Conservation (phyloP, 2,113 vertebrate genomes). For the Numida meleagris region DNA sequence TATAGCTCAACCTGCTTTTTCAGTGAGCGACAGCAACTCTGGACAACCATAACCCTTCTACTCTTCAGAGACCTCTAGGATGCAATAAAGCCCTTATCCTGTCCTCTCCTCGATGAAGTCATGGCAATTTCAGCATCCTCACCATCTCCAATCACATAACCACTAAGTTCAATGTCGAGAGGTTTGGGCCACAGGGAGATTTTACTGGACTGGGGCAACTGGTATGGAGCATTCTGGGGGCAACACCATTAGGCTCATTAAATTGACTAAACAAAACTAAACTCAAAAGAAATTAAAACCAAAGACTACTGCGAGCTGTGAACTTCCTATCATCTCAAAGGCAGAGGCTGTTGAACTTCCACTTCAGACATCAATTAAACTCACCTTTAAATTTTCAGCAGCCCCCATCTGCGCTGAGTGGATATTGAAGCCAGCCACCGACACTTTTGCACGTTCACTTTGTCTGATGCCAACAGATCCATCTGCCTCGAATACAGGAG, state of each 20-base stretch:
- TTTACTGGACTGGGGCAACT: background rate
- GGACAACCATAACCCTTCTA: rapidly evolving
- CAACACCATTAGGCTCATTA: background rate
- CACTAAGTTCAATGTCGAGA: background rate
- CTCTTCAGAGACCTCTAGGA: background rate
- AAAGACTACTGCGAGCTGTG: background rate
- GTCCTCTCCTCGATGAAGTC: background rate
- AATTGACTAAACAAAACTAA: background rate
- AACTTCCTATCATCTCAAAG: background rate
- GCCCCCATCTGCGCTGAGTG: background rate
- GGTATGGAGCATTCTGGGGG: background rate
- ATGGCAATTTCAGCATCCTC: background rate
- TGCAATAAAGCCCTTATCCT: background rate
- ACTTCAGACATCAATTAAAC: background rate
- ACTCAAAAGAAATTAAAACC: background rate
- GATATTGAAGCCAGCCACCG: background rate
- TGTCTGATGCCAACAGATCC: slow-evolving; percentile 51
- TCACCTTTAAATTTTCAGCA: background rate
- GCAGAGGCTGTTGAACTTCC: background rate
- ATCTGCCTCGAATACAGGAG: slow-evolving; percentile 39
- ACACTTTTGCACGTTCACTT: background rate
- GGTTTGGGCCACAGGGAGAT: background rate
- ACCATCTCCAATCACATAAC: background rate
- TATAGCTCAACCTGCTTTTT: background rate
- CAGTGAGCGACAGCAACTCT: background rate